Evolutionary conservation across 2,888 invertebrate species (phyloP).

Genomic region (Philhelius pedissequus): DNA sequence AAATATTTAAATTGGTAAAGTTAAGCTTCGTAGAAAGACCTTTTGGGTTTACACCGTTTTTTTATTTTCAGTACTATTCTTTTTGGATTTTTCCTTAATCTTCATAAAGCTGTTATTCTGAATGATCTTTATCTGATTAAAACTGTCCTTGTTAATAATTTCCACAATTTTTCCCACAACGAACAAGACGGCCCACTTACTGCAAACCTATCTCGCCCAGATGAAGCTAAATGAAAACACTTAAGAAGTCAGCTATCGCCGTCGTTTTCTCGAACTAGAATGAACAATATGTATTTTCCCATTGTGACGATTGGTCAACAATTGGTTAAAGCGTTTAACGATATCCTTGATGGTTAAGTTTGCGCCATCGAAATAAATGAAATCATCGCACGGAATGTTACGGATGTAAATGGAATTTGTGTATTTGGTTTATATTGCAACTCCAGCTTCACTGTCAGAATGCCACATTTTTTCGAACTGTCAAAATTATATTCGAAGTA

Average conservation of each 20-base stretch:
- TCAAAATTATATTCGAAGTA: neutral
- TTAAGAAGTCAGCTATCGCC: conserved; percentile 77
- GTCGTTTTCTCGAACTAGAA: conserved; percentile 72
- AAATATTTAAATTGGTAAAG: neutral
- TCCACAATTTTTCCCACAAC: conserved; percentile 75
- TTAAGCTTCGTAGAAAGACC: neutral
- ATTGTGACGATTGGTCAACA: conserved; percentile 70
- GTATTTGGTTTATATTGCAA: conserved; percentile 80
- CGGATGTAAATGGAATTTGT: conserved; percentile 80
- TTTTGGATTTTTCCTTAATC: conserved; percentile 72
- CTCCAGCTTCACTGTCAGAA: conserved; percentile 75
- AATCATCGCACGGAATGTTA: conserved; percentile 78
- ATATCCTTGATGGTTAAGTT: neutral
- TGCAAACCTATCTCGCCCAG: conserved; percentile 74
- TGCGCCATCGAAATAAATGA: conserved; percentile 77
- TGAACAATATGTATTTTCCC: conserved; percentile 71
- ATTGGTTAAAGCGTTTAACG: conserved; percentile 69
- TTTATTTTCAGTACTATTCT: neutral
- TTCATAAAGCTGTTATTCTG: conserved; percentile 73
- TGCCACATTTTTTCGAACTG: conserved; percentile 74
- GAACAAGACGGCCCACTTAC: conserved; percentile 76
- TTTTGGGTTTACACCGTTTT: neutral
- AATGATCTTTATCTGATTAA: conserved; percentile 71
- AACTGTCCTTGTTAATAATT: conserved; percentile 74
- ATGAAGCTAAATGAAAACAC: conserved; percentile 77